Evolutionary conservation across 2,797 vertebrate genomes (phyloP).

Genomic region (Balearica regulorum): DNA sequence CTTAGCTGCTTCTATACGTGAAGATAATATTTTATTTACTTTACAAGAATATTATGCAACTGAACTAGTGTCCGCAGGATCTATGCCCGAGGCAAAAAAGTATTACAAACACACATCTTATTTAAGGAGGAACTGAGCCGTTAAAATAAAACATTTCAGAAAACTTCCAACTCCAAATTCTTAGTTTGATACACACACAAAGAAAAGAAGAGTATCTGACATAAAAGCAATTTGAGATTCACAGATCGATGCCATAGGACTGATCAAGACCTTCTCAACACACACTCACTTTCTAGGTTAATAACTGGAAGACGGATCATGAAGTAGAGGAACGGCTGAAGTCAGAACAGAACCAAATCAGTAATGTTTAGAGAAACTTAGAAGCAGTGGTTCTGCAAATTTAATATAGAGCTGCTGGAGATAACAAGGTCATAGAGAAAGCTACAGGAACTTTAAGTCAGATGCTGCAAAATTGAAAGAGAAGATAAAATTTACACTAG

Average conservation of each 20-base stretch:
- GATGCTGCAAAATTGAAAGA: neutral
- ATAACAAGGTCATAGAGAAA: slow-evolving; percentile 6
- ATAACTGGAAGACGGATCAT: neutral
- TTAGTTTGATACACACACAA: neutral
- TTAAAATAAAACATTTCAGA: neutral
- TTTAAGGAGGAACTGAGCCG: neutral
- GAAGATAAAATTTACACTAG: neutral
- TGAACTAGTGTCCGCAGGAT: neutral
- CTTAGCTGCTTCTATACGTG: neutral
- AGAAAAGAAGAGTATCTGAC: slow-evolving; percentile 9
- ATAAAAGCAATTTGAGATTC: neutral
- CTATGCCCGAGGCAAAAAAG: neutral
- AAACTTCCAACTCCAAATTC: neutral
- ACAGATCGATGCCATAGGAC: neutral
- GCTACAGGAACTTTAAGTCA: neutral
- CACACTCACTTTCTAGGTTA: neutral
- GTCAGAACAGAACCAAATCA: neutral
- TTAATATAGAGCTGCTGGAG: neutral
- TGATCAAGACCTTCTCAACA: neutral
- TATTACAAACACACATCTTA: neutral
- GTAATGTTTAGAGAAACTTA: neutral
- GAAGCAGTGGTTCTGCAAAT: neutral
- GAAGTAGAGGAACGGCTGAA: neutral
- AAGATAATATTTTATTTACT: slow-evolving; percentile 4
- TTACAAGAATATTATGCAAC: neutral